Conservation (phyloP, 1,140 invertebrate genomes). For the Archivesica marissinica region DNA sequence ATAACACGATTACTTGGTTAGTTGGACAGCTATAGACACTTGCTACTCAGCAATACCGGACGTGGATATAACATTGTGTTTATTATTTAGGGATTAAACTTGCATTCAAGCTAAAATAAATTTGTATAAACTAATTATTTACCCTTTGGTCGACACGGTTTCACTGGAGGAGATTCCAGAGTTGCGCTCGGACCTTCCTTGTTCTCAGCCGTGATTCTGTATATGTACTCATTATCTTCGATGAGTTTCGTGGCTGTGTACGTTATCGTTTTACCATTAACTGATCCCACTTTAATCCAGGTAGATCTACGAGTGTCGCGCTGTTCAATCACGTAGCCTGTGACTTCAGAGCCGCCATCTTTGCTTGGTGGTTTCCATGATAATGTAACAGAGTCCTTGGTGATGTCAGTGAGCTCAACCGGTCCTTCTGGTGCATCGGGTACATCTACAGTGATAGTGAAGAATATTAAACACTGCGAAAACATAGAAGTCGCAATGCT, state of each 20-base stretch:
- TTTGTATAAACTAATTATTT: constrained; percentile 72
- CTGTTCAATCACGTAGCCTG: constrained; percentile 81
- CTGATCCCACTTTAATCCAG: constrained; percentile 90
- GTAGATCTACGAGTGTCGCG: constrained; percentile 75
- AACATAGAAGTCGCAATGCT: too few relatives aligned
- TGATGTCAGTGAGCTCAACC: constrained; percentile 92
- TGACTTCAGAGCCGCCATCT: constrained; percentile 88
- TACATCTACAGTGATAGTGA: constrained; percentile 89
- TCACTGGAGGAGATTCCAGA: constrained; percentile 95
- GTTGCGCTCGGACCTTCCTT: constrained; percentile 96
- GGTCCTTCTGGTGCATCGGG: constrained; percentile 94
- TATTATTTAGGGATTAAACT: too few relatives aligned
- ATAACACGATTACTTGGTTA: too few relatives aligned
- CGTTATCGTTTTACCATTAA: constrained; percentile 65
- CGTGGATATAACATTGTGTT: too few relatives aligned
- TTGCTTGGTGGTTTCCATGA: constrained; percentile 97
- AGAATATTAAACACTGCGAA: too few relatives aligned
- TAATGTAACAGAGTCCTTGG: constrained; percentile 97
- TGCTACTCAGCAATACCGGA: too few relatives aligned
- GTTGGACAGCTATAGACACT: too few relatives aligned
- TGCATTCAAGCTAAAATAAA: background rate
- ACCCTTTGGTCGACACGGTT: constrained; percentile 89
- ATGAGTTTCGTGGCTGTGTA: constrained; percentile 89
- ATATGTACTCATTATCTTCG: constrained; percentile 97
- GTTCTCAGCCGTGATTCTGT: constrained; percentile 96